Conservation (phyloP, 2,888 invertebrate genomes). For the Odontocolon sp. region DNA sequence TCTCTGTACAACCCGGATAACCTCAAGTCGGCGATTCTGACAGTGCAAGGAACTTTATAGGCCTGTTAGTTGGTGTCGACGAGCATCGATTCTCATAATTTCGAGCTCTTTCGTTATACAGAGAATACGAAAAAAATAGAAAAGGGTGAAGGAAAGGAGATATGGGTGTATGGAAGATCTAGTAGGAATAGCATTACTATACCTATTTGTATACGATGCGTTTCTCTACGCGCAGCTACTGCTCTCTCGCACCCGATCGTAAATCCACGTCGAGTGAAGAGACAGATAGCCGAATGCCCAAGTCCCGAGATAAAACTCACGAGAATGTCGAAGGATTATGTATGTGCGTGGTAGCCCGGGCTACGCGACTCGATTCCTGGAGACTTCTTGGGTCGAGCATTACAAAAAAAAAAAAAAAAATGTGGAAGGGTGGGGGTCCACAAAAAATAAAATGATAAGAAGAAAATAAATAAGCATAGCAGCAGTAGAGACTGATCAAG, state of each 20-base stretch:
- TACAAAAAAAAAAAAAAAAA: slow-evolving; percentile 31
- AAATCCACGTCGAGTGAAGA: slow-evolving; percentile 59
- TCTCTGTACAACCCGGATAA: slow-evolving; percentile 8
- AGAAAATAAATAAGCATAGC: slow-evolving; percentile 56
- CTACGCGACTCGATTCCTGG: slow-evolving; percentile 46
- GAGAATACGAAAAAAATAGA: slow-evolving; percentile 10
- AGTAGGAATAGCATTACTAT: slow-evolving; percentile 1
- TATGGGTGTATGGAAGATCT: slow-evolving; percentile 11
- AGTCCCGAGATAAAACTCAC: slow-evolving; percentile 60
- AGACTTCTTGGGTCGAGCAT: slow-evolving; percentile 41
- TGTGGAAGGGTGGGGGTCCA: slow-evolving; percentile 15
- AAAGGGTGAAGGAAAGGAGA: slow-evolving; percentile 21
- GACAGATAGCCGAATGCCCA: slow-evolving; percentile 61
- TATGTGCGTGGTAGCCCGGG: slow-evolving; percentile 54
- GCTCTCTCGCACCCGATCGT: slow-evolving; percentile 57
- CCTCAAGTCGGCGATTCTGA: neutral
- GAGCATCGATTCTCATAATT: slow-evolving; percentile 47
- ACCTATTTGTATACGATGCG: slow-evolving; percentile 33
- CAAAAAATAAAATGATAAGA: slow-evolving; percentile 55
- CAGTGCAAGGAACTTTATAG: neutral
- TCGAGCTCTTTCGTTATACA: neutral
- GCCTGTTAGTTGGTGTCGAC: slow-evolving; percentile 20
- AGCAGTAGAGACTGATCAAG: slow-evolving; percentile 50
- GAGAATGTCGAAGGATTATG: slow-evolving; percentile 61
- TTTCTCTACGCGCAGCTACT: slow-evolving; percentile 53